These are phyloP conservation scores for Pelecanoides urinatrix DNA, from an alignment of 2,113 vertebrate species.

Conservation along the genomic window DNA sequence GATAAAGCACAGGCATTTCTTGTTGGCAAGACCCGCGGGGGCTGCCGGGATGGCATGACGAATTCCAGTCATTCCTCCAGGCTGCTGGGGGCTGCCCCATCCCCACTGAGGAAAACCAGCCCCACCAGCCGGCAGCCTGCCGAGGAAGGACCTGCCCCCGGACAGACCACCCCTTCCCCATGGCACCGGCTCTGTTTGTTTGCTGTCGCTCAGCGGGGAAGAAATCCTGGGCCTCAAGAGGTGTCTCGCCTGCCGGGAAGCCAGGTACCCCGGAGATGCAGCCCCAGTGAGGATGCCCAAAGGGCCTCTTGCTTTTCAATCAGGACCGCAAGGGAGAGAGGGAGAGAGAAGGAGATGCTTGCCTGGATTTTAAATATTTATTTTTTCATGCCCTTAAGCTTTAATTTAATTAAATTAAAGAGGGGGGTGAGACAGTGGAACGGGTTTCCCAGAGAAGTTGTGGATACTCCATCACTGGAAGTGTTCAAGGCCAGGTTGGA, in stretches of 20 bases:
- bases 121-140: neutral
- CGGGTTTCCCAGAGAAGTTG: neutral
- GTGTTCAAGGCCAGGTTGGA: neutral
- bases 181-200: rapidly evolving
- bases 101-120: neutral
- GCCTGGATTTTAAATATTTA: neutral
- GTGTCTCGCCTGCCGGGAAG: rapidly evolving
- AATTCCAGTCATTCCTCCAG: conserved; percentile 64
- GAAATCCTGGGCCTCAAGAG: neutral
- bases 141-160: neutral
- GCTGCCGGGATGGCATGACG: neutral
- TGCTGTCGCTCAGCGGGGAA: neutral
- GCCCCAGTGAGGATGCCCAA: neutral
- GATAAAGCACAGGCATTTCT: neutral
- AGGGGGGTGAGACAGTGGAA: neutral
- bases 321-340: neutral
- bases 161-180: neutral
- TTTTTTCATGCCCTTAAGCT: neutral
- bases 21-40: neutral
- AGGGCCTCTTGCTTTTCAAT: neutral
- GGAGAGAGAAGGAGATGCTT: neutral
- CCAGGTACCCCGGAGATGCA: neutral
- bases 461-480: neutral
- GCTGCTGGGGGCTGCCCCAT: neutral
- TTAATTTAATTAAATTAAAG: neutral